Evolutionary conservation across 2,113 vertebrate species (phyloP).

Genomic region (Copsychus sechellarum): DNA sequence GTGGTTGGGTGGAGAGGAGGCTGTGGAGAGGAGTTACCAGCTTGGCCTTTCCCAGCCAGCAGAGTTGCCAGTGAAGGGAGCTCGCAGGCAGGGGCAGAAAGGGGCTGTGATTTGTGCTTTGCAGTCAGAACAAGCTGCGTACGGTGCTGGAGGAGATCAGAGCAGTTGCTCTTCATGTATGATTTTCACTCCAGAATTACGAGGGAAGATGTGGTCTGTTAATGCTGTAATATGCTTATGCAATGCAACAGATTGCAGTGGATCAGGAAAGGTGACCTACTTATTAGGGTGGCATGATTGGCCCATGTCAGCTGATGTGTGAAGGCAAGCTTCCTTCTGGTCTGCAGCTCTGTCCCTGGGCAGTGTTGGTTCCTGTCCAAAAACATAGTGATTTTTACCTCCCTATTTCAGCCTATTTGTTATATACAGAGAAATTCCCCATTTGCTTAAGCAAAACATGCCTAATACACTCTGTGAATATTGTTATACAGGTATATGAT

Average conservation of each 20-base stretch:
- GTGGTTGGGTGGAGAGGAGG: background rate
- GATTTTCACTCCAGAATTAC: background rate
- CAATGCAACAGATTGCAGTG: slow-evolving; percentile 50
- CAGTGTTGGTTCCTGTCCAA: background rate
- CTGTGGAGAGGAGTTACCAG: background rate
- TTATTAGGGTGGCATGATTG: slow-evolving; percentile 41
- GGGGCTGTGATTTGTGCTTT: background rate
- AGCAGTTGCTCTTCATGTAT: background rate
- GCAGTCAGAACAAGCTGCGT: accelerated
- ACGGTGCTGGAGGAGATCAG: accelerated
- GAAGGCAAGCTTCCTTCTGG: slow-evolving; percentile 4
- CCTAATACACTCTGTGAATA: background rate
- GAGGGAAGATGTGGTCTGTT: slow-evolving; percentile 12
- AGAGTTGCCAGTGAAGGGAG: background rate
- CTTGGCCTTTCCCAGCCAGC: background rate
- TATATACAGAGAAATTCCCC: background rate
- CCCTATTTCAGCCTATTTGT: background rate
- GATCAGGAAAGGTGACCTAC: slow-evolving; percentile 64
- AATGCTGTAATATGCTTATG: slow-evolving; percentile 6
- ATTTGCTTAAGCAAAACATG: background rate
- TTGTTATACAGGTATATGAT: background rate
- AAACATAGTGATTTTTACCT: background rate
- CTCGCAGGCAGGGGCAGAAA: accelerated
- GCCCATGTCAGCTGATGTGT: slow-evolving; percentile 48
- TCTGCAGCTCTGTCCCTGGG: background rate